Percentiles rank a stretch among this genome's conserved stretches.
phyloP scores from a whole-genome alignment of 2,888 invertebrate genomes.

The Drymonia ruficornis region DNA sequence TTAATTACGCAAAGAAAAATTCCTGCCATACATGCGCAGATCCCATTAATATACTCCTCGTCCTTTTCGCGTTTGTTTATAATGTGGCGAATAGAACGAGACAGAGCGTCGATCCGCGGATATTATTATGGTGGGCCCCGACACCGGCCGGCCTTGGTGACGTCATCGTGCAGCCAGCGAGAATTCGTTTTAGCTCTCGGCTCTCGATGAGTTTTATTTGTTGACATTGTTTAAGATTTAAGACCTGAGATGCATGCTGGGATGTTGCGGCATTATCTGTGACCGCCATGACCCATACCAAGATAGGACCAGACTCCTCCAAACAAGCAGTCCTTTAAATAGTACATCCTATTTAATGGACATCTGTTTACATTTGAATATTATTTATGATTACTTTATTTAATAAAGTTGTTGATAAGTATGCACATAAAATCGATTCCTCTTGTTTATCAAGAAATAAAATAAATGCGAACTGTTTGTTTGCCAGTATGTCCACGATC shows the following conservation, averaged over 20 bases:
- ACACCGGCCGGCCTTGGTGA: slow-evolving; percentile 74
- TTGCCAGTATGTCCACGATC: too few relatives aligned
- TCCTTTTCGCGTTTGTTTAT: slow-evolving; percentile 21
- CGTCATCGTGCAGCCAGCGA: slow-evolving; percentile 63
- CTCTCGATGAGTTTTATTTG: slow-evolving; percentile 41
- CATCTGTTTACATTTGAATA: too few relatives aligned
- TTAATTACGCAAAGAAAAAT: slow-evolving; percentile 40
- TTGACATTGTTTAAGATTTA: slow-evolving; percentile 33
- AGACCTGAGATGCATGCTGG: slow-evolving; percentile 11
- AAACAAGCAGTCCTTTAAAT: background rate
- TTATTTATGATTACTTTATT: too few relatives aligned
- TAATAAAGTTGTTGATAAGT: too few relatives aligned
- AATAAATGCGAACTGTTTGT: too few relatives aligned
- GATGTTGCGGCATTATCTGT: slow-evolving; percentile 15
- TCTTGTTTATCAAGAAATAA: too few relatives aligned
- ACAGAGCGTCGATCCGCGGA: slow-evolving; percentile 26
- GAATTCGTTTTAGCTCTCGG: slow-evolving; percentile 58
- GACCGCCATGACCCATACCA: slow-evolving; percentile 18
- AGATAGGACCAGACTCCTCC: slow-evolving; percentile 4
- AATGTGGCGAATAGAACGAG: slow-evolving; percentile 20
- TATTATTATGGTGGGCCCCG: slow-evolving; percentile 43
- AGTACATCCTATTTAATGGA: background rate
- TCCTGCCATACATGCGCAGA: slow-evolving; percentile 20
- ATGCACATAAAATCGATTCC: too few relatives aligned
- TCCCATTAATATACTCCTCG: slow-evolving; percentile 5